phyloP scores from a whole-genome alignment of 2,888 invertebrate species.

The Perizoma affinitatum region DNA sequence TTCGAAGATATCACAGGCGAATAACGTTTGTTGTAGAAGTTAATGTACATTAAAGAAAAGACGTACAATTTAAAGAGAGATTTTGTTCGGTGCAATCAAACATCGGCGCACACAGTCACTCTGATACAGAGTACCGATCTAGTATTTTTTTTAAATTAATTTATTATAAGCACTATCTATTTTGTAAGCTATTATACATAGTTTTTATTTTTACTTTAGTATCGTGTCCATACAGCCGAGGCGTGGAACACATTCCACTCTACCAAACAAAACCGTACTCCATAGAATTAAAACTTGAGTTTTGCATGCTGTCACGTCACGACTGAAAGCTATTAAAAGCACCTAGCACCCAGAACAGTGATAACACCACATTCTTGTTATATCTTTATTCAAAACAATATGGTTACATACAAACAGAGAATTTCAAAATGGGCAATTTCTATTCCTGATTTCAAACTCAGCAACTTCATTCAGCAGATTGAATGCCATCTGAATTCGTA shows the following conservation, averaged over 20 bases:
- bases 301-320: conserved; percentile 18
- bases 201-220: conserved; percentile 36
- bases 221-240: conserved; percentile 23
- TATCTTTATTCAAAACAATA: conserved; percentile 26
- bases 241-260: conserved; percentile 4
- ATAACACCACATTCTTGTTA: conserved; percentile 24
- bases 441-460: conserved; percentile 21
- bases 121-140: conserved; percentile 78
- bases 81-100: conserved; percentile 66
- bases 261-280: conserved; percentile 23
- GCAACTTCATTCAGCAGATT: conserved; percentile 5
- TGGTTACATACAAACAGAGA: conserved; percentile 21
- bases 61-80: conserved; percentile 59
- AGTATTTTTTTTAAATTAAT: conserved; percentile 49
- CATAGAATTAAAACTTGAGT: conserved; percentile 13
- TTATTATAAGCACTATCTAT: conserved; percentile 77
- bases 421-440: conserved; percentile 19
- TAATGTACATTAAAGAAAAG: conserved; percentile 54
- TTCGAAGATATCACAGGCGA: no score
- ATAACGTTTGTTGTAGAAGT: no score
- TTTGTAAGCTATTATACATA: conserved; percentile 60
- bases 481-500: conserved; percentile 17
- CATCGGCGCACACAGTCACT: conserved; percentile 65
- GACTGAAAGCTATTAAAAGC: conserved; percentile 19
- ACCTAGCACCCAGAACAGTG: conserved; percentile 35